phyloP scores from a whole-genome alignment of 2,888 invertebrate genomes.

The Hydrotaea diabolus region DNA sequence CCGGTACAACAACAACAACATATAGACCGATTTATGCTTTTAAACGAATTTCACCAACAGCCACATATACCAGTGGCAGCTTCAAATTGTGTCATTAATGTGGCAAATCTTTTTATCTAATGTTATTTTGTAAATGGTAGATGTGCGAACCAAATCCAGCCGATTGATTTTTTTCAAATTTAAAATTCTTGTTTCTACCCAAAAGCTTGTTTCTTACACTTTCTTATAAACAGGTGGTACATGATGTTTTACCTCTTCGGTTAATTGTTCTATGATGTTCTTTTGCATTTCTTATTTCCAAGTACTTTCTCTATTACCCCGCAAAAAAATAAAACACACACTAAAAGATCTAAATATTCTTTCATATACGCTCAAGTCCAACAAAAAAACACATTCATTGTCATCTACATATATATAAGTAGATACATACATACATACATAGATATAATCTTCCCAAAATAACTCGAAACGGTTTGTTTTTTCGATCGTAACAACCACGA shows the following conservation, averaged over 20 bases:
- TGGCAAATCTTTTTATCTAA: no score
- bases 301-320: constrained; percentile 11
- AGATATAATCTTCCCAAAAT: constrained; percentile 32
- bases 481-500: not conserved
- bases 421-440: no score
- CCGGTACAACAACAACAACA: no score
- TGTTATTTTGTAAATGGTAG: no score
- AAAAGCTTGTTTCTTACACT: not conserved
- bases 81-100: no score
- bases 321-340: not conserved
- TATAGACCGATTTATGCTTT: no score
- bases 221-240: not conserved
- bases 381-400: not conserved
- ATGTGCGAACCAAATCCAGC: no score
- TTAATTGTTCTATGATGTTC: constrained; percentile 9
- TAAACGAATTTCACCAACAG: no score
- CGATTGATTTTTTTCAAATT: no score
- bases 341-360: not conserved
- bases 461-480: constrained; percentile 3
- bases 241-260: not conserved
- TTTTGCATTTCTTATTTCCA: not conserved
- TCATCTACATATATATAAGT: no score
- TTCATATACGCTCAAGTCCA: not conserved
- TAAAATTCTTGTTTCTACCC: not conserved
- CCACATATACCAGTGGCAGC: no score